phyloP scores from a whole-genome alignment of 2,113 vertebrate genomes.

The Sylvilagus bachmani region DNA sequence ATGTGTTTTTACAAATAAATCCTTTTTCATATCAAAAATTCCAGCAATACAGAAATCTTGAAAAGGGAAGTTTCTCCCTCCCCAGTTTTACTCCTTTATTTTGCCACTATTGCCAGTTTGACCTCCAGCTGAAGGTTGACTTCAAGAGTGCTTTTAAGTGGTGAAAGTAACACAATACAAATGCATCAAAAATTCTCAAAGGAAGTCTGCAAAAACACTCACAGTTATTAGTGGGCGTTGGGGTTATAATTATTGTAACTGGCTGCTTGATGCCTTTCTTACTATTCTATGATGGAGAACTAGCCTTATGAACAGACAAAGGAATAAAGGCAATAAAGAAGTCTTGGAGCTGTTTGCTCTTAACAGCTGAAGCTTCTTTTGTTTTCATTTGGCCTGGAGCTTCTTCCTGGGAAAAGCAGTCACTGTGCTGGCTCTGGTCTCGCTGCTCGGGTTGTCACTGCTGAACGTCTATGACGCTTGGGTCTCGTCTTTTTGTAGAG shows the following conservation, averaged over 20 bases:
- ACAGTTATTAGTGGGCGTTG: not conserved
- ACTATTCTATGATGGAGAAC: not conserved
- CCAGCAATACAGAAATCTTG: not conserved
- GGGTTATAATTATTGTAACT: not conserved
- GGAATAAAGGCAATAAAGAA: not conserved
- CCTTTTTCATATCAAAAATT: slow-evolving; percentile 4
- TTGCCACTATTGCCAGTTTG: not conserved
- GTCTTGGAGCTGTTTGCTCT: not conserved
- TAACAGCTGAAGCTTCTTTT: not conserved
- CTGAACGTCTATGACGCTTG: not conserved
- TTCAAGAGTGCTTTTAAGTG: slow-evolving; percentile 18
- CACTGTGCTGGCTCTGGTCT: not conserved
- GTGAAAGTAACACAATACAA: not conserved
- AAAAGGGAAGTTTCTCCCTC: not conserved
- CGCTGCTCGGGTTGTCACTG: not conserved
- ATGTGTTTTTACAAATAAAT: slow-evolving; percentile 22
- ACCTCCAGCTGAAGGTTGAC: not conserved
- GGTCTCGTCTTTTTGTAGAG: not conserved
- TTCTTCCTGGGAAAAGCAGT: not conserved
- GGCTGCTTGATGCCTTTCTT: not conserved
- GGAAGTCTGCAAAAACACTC: not conserved
- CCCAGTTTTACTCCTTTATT: not conserved
- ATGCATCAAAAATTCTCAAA: not conserved
- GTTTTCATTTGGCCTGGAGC: not conserved
- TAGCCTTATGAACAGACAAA: not conserved